Evolutionary conservation across 2,888 invertebrate species (phyloP).

Genomic region (Sinodicranocentrus sp.): DNA sequence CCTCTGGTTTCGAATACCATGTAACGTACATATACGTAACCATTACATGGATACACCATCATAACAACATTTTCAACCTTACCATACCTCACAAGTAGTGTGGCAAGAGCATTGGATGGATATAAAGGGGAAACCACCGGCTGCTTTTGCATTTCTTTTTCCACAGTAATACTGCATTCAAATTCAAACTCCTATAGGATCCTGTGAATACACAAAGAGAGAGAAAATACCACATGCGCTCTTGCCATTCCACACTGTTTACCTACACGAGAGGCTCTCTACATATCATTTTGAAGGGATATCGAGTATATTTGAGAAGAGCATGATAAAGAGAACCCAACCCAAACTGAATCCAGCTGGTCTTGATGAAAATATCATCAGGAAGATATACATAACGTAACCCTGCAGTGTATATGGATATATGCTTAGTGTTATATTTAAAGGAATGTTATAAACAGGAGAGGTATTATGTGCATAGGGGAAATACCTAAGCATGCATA

Average conservation of each 20-base stretch:
- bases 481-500: slow-evolving; percentile 21
- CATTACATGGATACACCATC: neutral
- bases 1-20: slow-evolving; percentile 7
- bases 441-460: no score
- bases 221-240: neutral
- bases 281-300: no score
- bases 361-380: slow-evolving; percentile 51
- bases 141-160: slow-evolving; percentile 28
- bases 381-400: no score
- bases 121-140: slow-evolving; percentile 58
- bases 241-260: neutral
- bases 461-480: slow-evolving; percentile 1
- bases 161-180: neutral
- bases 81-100: no score
- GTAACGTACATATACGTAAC: neutral
- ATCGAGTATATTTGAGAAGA: slow-evolving; percentile 3
- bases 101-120: no score
- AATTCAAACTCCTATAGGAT: no score
- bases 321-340: slow-evolving; percentile 24
- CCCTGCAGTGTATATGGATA: no score
- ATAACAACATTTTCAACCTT: no score
- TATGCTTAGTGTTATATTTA: no score
- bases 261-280: no score
- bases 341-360: slow-evolving; percentile 69
- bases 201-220: no score